Percentiles rank a stretch among this genome's conserved stretches.
Evolutionary conservation across 35 echinoderm and acorn worm genomes (phyloP).

Genomic region (Strongylocentrotus purpuratus): DNA sequence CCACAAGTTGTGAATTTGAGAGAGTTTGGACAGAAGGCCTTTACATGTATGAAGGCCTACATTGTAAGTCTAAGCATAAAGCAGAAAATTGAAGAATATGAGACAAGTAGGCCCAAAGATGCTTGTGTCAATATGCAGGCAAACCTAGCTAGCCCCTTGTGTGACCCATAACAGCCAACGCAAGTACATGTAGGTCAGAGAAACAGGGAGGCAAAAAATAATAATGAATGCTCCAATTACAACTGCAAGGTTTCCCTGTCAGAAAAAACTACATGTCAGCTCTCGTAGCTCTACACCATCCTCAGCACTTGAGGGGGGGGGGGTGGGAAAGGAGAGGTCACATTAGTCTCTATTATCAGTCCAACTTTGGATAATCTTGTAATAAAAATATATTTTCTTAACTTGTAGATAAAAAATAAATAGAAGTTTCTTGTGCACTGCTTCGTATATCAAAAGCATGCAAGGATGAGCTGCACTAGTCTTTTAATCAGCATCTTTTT

Average conservation of each 20-base stretch:
- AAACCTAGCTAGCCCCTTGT: background rate
- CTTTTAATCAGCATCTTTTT: too few species aligned
- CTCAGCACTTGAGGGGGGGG: background rate
- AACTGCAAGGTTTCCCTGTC: background rate
- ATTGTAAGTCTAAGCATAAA: background rate
- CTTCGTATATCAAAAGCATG: too few species aligned
- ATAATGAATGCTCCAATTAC: constrained; percentile 12
- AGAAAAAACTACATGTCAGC: background rate
- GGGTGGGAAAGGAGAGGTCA: background rate
- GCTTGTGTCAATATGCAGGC: background rate
- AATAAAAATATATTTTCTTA: too few species aligned
- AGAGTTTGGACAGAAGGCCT: background rate
- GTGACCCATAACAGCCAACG: background rate
- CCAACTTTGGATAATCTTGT: background rate
- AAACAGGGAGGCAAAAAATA: background rate
- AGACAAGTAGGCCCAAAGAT: background rate
- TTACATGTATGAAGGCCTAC: background rate
- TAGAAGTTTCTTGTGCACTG: too few species aligned
- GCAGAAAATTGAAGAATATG: background rate
- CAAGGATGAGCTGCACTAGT: too few species aligned
- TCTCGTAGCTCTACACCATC: background rate
- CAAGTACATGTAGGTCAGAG: background rate
- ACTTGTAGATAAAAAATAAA: too few species aligned
- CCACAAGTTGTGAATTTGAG: background rate
- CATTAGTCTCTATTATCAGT: background rate